Conservation (phyloP, 2,888 invertebrate genomes). For the Hedychridium roseum region DNA sequence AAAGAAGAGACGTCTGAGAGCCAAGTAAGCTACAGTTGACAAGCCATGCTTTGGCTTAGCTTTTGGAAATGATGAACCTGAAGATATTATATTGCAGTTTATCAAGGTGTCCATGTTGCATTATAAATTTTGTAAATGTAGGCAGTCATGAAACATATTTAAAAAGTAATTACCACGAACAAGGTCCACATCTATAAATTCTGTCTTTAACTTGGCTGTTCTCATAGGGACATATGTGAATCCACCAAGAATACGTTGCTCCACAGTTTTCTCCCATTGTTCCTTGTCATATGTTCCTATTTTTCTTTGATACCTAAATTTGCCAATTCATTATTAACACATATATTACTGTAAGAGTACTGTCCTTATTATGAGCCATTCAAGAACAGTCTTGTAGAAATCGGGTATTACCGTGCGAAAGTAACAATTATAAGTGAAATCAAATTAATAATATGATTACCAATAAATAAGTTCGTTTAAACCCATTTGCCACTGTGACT, state of each 20-base stretch:
- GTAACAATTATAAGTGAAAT: background rate
- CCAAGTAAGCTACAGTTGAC: constrained; percentile 83
- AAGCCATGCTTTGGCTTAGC: constrained; percentile 93
- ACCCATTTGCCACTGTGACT: constrained; percentile 36
- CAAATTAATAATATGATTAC: constrained; percentile 25
- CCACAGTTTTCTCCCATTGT: constrained; percentile 96
- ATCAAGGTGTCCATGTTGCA: too few relatives aligned
- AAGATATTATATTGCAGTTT: constrained; percentile 25
- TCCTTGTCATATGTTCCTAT: constrained; percentile 97
- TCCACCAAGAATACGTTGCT: constrained; percentile 87
- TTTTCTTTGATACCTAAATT: constrained; percentile 88
- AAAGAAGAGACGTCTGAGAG: constrained; percentile 81
- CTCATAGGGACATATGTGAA: constrained; percentile 83
- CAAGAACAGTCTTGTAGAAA: background rate
- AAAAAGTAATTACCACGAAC: constrained; percentile 93
- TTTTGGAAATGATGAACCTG: constrained; percentile 95
- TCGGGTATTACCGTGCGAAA: background rate
- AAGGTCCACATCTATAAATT: constrained; percentile 94
- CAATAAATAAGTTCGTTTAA: constrained; percentile 42
- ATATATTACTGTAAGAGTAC: background rate
- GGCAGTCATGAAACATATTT: background rate
- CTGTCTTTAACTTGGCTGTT: constrained; percentile 83
- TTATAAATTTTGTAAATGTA: too few relatives aligned
- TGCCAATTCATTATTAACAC: constrained; percentile 6
- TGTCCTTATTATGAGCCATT: background rate